phyloP scores from a whole-genome alignment of 2,888 invertebrate genomes.

The Eristalinus aeneus region DNA sequence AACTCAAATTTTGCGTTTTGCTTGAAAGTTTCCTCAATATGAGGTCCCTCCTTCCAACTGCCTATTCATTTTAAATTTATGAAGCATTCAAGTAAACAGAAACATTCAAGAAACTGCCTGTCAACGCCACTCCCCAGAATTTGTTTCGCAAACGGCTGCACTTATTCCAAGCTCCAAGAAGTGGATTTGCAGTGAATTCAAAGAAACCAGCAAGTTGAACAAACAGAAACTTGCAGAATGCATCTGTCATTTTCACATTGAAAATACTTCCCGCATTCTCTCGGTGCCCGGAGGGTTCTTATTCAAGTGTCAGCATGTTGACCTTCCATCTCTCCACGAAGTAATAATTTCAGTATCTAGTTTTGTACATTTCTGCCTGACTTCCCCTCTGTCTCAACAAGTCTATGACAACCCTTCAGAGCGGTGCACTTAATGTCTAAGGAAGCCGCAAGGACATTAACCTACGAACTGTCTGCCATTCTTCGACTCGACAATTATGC shows the following conservation, averaged over 20 bases:
- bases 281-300: neutral
- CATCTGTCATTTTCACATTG: no score
- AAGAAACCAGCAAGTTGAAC: no score
- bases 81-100: no score
- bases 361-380: neutral
- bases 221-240: no score
- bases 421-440: neutral
- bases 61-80: no score
- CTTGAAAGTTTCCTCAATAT: no score
- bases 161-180: no score
- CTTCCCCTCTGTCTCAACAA: neutral
- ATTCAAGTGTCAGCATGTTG: neutral
- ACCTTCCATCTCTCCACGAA: neutral
- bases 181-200: no score
- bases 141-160: neutral
- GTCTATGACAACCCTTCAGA: neutral
- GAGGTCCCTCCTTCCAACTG: no score
- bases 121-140: neutral
- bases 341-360: neutral
- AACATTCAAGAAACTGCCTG: no score
- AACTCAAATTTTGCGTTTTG: no score
- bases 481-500: neutral
- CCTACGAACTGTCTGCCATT: neutral
- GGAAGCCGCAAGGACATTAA: neutral
- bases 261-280: neutral